These are phyloP conservation scores for Drosophila kurseongensis DNA, from an alignment of 1,140 invertebrate species.

Conservation along the genomic window DNA sequence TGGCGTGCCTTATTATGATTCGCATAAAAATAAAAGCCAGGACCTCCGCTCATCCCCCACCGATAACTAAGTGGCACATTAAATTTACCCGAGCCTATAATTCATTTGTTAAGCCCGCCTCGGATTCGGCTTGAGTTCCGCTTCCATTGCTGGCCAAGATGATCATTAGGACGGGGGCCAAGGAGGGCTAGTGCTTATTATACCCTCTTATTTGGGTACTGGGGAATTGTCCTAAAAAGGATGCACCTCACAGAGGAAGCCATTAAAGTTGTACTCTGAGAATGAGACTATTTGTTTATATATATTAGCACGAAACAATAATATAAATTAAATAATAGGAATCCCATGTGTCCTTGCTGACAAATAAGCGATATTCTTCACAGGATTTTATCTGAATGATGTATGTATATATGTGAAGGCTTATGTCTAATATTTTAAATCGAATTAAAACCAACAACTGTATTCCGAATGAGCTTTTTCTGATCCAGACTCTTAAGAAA, in stretches of 20 bases:
- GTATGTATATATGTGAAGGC: not conserved
- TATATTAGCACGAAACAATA: not conserved
- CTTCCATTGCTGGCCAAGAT: slow-evolving; percentile 30
- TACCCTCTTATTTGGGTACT: slow-evolving; percentile 4
- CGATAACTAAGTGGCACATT: slow-evolving; percentile 73
- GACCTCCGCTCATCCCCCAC: slow-evolving; percentile 4
- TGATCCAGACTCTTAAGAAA: too few species aligned
- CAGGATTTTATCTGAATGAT: too few species aligned
- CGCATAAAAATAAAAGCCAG: slow-evolving; percentile 50
- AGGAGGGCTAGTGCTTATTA: slow-evolving; percentile 27
- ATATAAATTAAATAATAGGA: too few species aligned
- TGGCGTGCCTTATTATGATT: slow-evolving; percentile 51
- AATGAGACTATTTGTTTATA: not conserved
- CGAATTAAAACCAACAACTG: too few species aligned
- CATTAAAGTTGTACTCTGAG: too few species aligned
- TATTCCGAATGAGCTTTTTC: too few species aligned
- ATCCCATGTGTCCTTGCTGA: too few species aligned
- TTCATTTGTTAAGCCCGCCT: slow-evolving; percentile 71
- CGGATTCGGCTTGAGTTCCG: slow-evolving; percentile 19
- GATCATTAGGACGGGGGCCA: slow-evolving; percentile 43
- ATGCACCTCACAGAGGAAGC: not conserved
- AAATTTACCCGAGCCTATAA: slow-evolving; percentile 76
- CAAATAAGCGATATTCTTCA: too few species aligned
- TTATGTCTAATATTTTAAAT: too few species aligned
- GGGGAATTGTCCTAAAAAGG: not conserved